Evolutionary conservation across 2,888 invertebrate genomes (phyloP), one percentile per base, ranked within the genome.

Genomic region (Unio pictorum): DNA sequence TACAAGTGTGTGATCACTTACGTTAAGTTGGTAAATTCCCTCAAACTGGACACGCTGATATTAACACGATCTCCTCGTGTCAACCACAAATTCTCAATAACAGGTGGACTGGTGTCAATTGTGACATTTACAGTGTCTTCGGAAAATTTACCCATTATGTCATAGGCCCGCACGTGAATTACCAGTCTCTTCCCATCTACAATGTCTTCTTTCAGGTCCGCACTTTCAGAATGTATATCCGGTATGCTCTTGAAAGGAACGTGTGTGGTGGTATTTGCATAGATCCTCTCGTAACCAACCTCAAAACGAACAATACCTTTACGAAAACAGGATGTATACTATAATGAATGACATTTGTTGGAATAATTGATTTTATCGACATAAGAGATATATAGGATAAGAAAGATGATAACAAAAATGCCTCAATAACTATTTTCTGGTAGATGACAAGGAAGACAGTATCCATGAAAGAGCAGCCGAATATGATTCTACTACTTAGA

Each of bases 11-110:
- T 64, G 4, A 56, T 64, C n/a, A 64, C 72, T 72, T 74, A 80
- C 80, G 75, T 78, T 55, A 80, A 63, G 56, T 75, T 67, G 7
- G 65, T 67, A 23, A 80, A 71, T 60, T 78, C 80, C 45, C 69
- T 59, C 11, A 73, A 59, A n/a, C 70, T 76, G 58, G 78, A 76
- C 4, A 78, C 80, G 67, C 74, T 76, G 23, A 80, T 69, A 64
- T 80, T 78, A 18, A 78, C 57, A 26, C 75, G 61, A 69, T 78
- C 72, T 3, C 78, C 78, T 55, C 75, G 69, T 30, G 80, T 75
- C 3, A 80, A 65, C 80, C 80, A 80, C 1, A 80, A 56, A 55
- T 76, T 61, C 28, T 76, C 68, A 26, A 80, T 75, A 7, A 72
- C 34, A n/a, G 80, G 80, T 15, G 75, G 74, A 15, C 76, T 67